A percentile compares a stretch with the other conserved stretches of the same genome.
Conservation (phyloP, 2,888 invertebrate species). For the Melieria picta region DNA sequence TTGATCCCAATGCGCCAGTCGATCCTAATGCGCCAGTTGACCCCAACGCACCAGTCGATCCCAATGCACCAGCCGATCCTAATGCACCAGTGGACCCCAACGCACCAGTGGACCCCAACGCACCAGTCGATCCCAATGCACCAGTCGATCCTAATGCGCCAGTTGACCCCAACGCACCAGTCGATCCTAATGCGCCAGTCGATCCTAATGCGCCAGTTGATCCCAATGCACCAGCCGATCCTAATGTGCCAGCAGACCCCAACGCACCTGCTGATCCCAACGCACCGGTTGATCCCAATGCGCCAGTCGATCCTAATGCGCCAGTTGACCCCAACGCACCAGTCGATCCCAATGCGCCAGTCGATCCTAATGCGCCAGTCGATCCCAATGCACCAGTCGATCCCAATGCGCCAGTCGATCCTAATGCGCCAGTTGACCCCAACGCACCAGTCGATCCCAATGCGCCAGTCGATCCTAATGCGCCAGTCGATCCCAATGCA, state of each 20-base stretch:
- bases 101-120: slow-evolving; percentile 33
- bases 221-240: slow-evolving; percentile 5
- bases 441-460: slow-evolving; percentile 35
- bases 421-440: slow-evolving; percentile 28
- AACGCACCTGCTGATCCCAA: slow-evolving; percentile 26
- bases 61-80: slow-evolving; percentile 29
- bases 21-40: slow-evolving; percentile 33
- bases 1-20: slow-evolving; percentile 35
- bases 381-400: slow-evolving; percentile 33
- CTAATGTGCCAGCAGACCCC: slow-evolving; percentile 29
- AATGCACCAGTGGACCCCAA: slow-evolving; percentile 34
- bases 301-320: slow-evolving; percentile 26
- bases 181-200: slow-evolving; percentile 18
- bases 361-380: slow-evolving; percentile 28
- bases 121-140: slow-evolving; percentile 26
- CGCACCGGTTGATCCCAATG: slow-evolving; percentile 18
- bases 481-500: slow-evolving; percentile 19
- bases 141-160: slow-evolving; percentile 37
- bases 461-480: slow-evolving; percentile 34
- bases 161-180: slow-evolving; percentile 31
- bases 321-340: slow-evolving; percentile 38
- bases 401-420: slow-evolving; percentile 38
- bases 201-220: slow-evolving; percentile 27
- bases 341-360: slow-evolving; percentile 27
- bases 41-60: slow-evolving; percentile 26